These are phyloP conservation scores for Pollicipes pollicipes DNA, from an alignment of 1,140 invertebrate genomes.

Conservation along the genomic window DNA sequence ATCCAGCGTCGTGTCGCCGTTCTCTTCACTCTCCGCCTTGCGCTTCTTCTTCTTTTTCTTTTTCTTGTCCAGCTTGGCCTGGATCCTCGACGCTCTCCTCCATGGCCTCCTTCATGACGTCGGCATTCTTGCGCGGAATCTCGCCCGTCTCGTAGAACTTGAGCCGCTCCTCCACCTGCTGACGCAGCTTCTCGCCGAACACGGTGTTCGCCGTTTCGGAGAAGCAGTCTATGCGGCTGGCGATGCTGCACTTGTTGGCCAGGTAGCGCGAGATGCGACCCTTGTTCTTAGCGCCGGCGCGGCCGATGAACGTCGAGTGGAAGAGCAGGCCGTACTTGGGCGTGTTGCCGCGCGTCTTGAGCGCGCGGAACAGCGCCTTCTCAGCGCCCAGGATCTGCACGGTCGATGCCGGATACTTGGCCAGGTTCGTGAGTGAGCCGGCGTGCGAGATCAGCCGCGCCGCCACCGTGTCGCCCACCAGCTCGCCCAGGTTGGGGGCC, in stretches of 20 bases:
- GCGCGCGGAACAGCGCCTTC: constrained; percentile 87
- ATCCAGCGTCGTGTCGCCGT: constrained; percentile 6
- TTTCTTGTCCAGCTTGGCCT: constrained; percentile 22
- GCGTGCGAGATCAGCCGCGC: constrained; percentile 93
- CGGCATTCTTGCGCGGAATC: constrained; percentile 86
- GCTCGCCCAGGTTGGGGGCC: constrained; percentile 83
- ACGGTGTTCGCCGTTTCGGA: constrained; percentile 59
- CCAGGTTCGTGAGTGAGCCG: constrained; percentile 87
- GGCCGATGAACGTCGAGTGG: constrained; percentile 92
- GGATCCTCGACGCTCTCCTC: constrained; percentile 35
- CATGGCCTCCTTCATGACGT: constrained; percentile 89
- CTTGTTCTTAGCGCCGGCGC: constrained; percentile 83
- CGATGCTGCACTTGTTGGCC: constrained; percentile 96
- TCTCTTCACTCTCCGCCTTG: constrained; percentile 23
- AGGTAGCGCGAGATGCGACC: constrained; percentile 89
- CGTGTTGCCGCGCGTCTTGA: constrained; percentile 89
- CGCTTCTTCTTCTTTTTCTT: constrained; percentile 38
- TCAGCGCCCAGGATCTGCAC: constrained; percentile 97
- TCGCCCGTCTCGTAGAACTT: constrained; percentile 94
- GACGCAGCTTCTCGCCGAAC: constrained; percentile 77
- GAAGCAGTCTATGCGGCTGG: constrained; percentile 37
- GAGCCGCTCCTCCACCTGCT: constrained; percentile 91
- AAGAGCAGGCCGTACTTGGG: constrained; percentile 97
- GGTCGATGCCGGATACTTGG: constrained; percentile 96
- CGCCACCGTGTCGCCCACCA: constrained; percentile 96